Percentiles rank a stretch among this genome's conserved stretches.
Conservation (phyloP, 1,140 invertebrate species). For the Chelonus insularis region DNA sequence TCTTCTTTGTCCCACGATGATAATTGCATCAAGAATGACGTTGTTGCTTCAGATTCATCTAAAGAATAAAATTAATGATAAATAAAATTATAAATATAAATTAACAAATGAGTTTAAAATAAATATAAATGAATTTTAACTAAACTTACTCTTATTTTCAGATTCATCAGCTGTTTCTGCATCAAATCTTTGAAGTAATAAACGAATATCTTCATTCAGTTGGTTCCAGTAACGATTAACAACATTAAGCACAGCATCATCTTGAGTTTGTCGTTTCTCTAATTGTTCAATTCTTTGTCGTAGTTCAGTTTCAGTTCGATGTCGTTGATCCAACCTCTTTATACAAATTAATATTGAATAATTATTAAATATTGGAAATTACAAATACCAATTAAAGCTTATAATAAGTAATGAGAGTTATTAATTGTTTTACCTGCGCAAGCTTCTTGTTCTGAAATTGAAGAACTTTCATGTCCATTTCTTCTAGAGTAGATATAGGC, state of each 20-base stretch:
- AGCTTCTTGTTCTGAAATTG: constrained; percentile 97
- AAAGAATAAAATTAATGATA: too few species aligned
- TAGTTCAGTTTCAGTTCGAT: constrained; percentile 86
- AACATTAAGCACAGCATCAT: constrained; percentile 96
- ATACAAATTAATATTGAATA: neutral
- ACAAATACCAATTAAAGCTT: too few species aligned
- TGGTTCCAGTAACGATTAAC: constrained; percentile 99
- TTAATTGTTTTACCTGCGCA: constrained; percentile 67
- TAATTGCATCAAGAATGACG: constrained; percentile 93
- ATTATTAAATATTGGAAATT: neutral
- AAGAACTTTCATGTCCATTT: constrained; percentile 96
- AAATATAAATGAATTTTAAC: constrained; percentile 14
- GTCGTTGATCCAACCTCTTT: constrained; percentile 85
- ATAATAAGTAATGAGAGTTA: neutral
- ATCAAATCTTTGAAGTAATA: constrained; percentile 93
- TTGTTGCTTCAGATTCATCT: constrained; percentile 97
- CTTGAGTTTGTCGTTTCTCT: constrained; percentile 95
- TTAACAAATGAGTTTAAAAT: neutral
- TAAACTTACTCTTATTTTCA: constrained; percentile 82
- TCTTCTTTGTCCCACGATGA: constrained; percentile 98
- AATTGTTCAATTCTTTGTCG: constrained; percentile 93
- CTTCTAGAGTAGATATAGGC: constrained; percentile 90
- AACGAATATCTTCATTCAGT: constrained; percentile 94
- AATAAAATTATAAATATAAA: too few species aligned
- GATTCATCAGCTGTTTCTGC: constrained; percentile 96